Percentiles rank a stretch among this genome's conserved stretches.
These are phyloP conservation scores for Pangasianodon gigas DNA, from an alignment of 2,113 vertebrate species.

Conservation along the genomic window DNA sequence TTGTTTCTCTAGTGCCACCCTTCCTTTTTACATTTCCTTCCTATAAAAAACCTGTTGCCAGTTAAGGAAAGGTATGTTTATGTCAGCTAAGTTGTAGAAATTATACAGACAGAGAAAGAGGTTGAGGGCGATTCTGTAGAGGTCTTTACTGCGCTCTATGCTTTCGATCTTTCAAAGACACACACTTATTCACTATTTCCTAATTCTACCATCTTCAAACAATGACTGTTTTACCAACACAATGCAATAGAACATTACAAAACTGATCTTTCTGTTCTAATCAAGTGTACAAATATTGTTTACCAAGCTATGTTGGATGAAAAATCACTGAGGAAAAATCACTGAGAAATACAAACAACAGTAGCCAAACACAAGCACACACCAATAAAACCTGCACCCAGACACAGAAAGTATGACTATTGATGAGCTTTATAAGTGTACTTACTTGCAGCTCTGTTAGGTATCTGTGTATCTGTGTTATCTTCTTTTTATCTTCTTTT, in stretches of 20 bases:
- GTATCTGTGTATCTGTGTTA: not conserved
- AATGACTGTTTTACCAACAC: not conserved
- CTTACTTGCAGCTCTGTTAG: constrained; percentile 27
- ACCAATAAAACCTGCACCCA: not conserved
- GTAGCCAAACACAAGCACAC: not conserved
- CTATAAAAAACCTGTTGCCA: constrained; percentile 57
- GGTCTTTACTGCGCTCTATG: not conserved
- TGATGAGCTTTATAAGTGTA: not conserved
- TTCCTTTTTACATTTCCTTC: constrained; percentile 58
- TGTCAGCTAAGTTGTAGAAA: constrained; percentile 34
- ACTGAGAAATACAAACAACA: not conserved
- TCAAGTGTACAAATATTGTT: not conserved
- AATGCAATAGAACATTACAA: not conserved
- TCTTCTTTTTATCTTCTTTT: constrained; percentile 23
- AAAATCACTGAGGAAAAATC: not conserved
- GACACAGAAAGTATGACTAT: not conserved
- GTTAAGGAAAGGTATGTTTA: constrained; percentile 29
- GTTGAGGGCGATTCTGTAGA: not conserved
- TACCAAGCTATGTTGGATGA: not conserved
- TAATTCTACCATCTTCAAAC: not conserved
- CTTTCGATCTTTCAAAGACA: constrained; percentile 5
- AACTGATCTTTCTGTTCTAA: not conserved
- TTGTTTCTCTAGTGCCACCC: constrained; percentile 21
- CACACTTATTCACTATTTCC: constrained; percentile 18
- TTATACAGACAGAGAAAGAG: constrained; percentile 12